Evolutionary conservation across 2,888 invertebrate species (phyloP), one percentile per base, ranked within the genome.

Genomic region (Cotesia congregata): DNA sequence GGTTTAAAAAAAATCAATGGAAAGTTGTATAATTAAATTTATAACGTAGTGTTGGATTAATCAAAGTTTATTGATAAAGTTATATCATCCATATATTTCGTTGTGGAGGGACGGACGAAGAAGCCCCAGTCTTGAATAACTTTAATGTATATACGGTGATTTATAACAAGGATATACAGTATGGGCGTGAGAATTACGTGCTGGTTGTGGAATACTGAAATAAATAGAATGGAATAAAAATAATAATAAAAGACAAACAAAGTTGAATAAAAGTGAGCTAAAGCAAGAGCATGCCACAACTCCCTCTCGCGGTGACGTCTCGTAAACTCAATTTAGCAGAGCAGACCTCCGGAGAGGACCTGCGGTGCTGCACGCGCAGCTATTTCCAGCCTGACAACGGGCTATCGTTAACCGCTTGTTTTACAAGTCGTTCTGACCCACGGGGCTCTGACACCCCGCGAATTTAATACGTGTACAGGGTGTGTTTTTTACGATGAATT

Each of bases 341-440:
- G 85, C 84, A 74, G 81, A 81, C 79, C 82, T 83, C 80, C 80
- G 73, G 67, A 76, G 71, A 67, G 76, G 76, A 40, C 72, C 72
- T 73, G 72, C 76, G 62, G 79, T 76, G 79, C 79, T 83, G 83
- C 85, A 83, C 82, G 83, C 84, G 83, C 82, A 71, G 73, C 76
- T 73, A 70, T 77, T 79, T 77, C 78, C 73, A 79, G 67, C 79
- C 76, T 67, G 69, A 72, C 76, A 73, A 76, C 73, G 70, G 80
- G 85, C 84, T 86, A 87, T 87, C 86, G 86, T 88, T 88, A 89
- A 88, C 85, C 88, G 86, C 86, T 88, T 89, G 89, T 89, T 86
- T 86, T 87, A 89, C 88, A 89, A 87, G 89, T 85, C 89, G 87
- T 89, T 89, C 86, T 86, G 84, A 86, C 85, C 80, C 80, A 78